Evolutionary conservation across 2,113 vertebrate species (phyloP).

Genomic region (Cairina moschata): DNA sequence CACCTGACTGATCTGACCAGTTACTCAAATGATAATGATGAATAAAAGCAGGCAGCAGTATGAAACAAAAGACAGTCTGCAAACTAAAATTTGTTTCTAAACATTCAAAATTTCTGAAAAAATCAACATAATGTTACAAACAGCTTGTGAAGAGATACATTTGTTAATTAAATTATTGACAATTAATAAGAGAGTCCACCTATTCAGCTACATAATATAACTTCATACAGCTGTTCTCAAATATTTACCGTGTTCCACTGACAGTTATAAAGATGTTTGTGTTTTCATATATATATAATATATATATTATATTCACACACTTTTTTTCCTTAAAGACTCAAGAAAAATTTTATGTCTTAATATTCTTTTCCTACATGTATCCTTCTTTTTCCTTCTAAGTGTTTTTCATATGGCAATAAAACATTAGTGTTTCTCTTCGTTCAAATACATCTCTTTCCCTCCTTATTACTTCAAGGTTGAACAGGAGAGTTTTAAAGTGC

Average conservation of each 20-base stretch:
- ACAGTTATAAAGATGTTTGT: not conserved
- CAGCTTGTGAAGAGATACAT: not conserved
- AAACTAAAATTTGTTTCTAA: not conserved
- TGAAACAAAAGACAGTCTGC: not conserved
- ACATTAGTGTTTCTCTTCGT: not conserved
- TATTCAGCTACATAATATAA: not conserved
- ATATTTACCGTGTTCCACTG: not conserved
- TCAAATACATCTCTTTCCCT: constrained; percentile 11
- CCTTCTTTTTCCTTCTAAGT: not conserved
- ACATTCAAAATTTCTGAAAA: not conserved
- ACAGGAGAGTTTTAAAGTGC: constrained; percentile 39
- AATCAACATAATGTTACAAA: not conserved
- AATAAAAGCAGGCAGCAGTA: not conserved
- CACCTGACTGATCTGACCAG: not conserved
- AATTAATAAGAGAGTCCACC: not conserved
- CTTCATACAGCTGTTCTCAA: not conserved
- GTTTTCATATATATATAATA: not conserved
- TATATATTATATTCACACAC: too few species aligned
- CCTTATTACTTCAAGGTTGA: constrained; percentile 42
- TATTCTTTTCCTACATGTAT: not conserved
- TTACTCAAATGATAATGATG: not conserved
- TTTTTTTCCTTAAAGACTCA: not conserved
- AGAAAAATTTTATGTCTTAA: not conserved
- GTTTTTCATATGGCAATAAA: not conserved
- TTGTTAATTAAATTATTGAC: not conserved